A percentile compares a stretch with the other conserved stretches of the same genome.
These are phyloP conservation scores for Eupithecia dodoneata DNA, from an alignment of 2,888 invertebrate genomes.

Conservation along the genomic window DNA sequence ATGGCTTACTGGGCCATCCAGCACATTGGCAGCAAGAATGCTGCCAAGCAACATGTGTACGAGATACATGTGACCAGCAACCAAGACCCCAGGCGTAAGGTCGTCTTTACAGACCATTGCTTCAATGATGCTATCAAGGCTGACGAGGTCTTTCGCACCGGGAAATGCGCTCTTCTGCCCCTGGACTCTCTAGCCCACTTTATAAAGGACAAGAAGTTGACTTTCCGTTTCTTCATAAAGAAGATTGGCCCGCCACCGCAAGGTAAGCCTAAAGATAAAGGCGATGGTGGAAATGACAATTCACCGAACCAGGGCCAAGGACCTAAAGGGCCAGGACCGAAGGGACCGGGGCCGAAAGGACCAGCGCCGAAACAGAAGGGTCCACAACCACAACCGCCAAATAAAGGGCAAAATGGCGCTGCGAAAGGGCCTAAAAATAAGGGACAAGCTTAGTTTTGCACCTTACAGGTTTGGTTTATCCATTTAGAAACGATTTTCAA, in stretches of 20 bases:
- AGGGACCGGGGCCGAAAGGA: conserved; percentile 45
- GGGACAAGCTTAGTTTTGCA: conserved; percentile 19
- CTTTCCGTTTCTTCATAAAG: conserved; percentile 68
- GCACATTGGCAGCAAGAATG: conserved; percentile 68
- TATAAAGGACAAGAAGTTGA: conserved; percentile 62
- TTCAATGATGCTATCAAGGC: conserved; percentile 68
- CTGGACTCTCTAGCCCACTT: conserved; percentile 63
- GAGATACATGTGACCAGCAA: conserved; percentile 71
- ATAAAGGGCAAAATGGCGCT: conserved; percentile 14
- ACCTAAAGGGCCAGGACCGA: conserved; percentile 47
- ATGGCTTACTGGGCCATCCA: conserved; percentile 73
- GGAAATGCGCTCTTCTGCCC: conserved; percentile 70
- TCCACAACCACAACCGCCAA: background rate
- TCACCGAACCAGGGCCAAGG: conserved; percentile 40
- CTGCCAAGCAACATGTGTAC: conserved; percentile 68
- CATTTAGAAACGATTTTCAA: background rate
- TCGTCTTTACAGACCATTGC: conserved; percentile 69
- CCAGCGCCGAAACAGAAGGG: conserved; percentile 36
- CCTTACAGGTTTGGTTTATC: background rate
- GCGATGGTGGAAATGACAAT: conserved; percentile 39
- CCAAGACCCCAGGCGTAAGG: conserved; percentile 64
- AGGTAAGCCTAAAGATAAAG: conserved; percentile 25
- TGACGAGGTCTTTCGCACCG: conserved; percentile 68
- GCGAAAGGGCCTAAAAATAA: conserved; percentile 36
- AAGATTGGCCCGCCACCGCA: conserved; percentile 26